Percentiles rank a stretch among this genome's conserved stretches.
Evolutionary conservation across 2,888 invertebrate species (phyloP).

Genomic region (Tineola bisselliella): DNA sequence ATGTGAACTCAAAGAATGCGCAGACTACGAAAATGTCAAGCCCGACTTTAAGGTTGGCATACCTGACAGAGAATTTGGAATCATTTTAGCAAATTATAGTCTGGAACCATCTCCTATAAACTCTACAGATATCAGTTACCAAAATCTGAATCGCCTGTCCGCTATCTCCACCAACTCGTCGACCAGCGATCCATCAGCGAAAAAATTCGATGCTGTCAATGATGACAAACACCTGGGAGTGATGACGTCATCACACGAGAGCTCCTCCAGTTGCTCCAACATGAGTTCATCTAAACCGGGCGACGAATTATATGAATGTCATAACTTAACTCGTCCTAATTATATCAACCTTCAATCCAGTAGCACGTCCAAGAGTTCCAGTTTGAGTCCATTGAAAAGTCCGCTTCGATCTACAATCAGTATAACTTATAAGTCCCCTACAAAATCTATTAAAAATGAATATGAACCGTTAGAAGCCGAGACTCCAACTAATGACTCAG

Average conservation of each 20-base stretch:
- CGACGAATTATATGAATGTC: constrained; percentile 50
- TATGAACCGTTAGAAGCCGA: constrained; percentile 60
- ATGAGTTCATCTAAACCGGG: constrained; percentile 37
- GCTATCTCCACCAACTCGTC: constrained; percentile 47
- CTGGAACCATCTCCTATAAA: constrained; percentile 45
- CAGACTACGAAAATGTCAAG: constrained; percentile 40
- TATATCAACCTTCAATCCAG: constrained; percentile 58
- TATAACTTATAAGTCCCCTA: constrained; percentile 76
- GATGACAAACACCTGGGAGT: constrained; percentile 26
- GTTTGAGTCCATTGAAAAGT: constrained; percentile 56
- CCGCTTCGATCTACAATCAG: constrained; percentile 77
- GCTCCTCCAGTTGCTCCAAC: constrained; percentile 53
- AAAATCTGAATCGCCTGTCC: constrained; percentile 56
- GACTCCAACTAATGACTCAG: constrained; percentile 49
- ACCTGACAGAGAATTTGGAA: constrained; percentile 19
- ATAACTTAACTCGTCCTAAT: constrained; percentile 48
- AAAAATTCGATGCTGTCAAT: constrained; percentile 22
- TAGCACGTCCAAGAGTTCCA: constrained; percentile 52
- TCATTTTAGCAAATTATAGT: constrained; percentile 30
- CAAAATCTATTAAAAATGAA: constrained; percentile 44
- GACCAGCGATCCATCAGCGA: constrained; percentile 39
- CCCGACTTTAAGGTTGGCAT: constrained; percentile 12
- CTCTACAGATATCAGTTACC: constrained; percentile 57
- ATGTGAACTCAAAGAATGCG: constrained; percentile 45
- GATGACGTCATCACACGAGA: constrained; percentile 61